Base-by-base conservation (phyloP, 2,888 invertebrate species). In the Rhodophaea formosa region DNA sequence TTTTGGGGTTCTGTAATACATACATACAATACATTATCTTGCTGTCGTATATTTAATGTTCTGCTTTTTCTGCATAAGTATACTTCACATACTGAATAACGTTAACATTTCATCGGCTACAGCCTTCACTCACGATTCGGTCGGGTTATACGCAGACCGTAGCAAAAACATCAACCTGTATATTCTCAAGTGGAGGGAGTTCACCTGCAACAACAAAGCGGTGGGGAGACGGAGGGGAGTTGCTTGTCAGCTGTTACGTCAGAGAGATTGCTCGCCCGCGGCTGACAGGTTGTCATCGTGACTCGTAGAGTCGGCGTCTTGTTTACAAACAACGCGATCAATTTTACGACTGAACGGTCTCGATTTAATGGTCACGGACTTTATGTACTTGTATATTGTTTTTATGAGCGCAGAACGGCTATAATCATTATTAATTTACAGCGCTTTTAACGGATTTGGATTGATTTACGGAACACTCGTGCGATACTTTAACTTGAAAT, bases 131-230 rank as follows among this genome's bases (percentile, higher is more conserved):
- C 60, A 63, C n/a, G 72, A 82, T 67, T 79, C 54, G 51, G 71
- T 59, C 70, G 80, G 43, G 39, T 84, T 67, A 71, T 60, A 78
- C 54, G 1, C 8, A n/a, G 6, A 5, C 1, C 3, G n/a, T 1
- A 0, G 5, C 17, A 57, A 62, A 67, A 70, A 68, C 71, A 83
- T 54, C 86, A 81, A 55, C 79, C 83, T 85, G 82, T 87, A 80
- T 45, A 59, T 45, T 46, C 29, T 53, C 58, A 30, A 55, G 57
- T 54, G 60, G 58, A 60, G 57, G 54, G 39, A 57, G 46, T 52
- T 47, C 15, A 59, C 53, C 8, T 30, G 29, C 10, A n/a, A 17
- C 10, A 5, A 12, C 15, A 35, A 5, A 12, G 15, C 39, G 57
- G 16, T 43, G 62, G 53, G 52, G 32, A 12, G 35, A 53, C 59